Percentiles rank a stretch among this genome's conserved stretches.
Evolutionary conservation across 2,797 vertebrate species (phyloP).

Genomic region (Crocodylus rhombifer): DNA sequence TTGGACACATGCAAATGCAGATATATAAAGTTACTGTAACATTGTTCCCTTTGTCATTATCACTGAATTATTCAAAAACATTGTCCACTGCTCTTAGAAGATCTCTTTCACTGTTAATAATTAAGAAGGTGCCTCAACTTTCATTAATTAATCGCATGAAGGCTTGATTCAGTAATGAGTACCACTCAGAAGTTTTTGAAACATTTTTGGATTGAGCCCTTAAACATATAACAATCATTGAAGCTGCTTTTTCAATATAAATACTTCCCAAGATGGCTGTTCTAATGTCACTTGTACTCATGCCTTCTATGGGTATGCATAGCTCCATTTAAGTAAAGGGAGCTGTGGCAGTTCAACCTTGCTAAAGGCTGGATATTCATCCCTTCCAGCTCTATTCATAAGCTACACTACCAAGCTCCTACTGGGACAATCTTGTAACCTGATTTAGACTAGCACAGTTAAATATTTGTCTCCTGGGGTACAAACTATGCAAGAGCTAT

Average conservation of each 20-base stretch:
- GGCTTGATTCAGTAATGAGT: neutral
- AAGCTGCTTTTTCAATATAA: neutral
- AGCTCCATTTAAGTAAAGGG: neutral
- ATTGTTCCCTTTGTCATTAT: constrained; percentile 15
- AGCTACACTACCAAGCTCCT: neutral
- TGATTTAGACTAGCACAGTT: neutral
- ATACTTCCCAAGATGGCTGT: neutral
- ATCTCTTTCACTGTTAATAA: constrained; percentile 54
- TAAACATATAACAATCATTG: neutral
- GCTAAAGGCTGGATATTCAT: neutral
- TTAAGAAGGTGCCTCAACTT: constrained; percentile 28
- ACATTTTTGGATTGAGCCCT: neutral
- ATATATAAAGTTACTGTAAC: constrained; percentile 13
- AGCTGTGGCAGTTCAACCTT: neutral
- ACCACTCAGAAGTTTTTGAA: neutral
- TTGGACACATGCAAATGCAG: constrained; percentile 44
- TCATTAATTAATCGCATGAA: constrained; percentile 38
- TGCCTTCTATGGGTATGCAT: too few relatives aligned
- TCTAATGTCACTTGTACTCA: too few relatives aligned
- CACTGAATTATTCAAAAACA: constrained; percentile 59
- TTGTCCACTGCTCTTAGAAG: neutral
- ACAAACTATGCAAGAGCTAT: neutral
- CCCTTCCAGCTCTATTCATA: neutral
- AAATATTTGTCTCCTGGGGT: neutral
- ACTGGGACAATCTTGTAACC: neutral